phyloP scores from a whole-genome alignment of 2,113 vertebrate genomes.

The Phodopus roborovskii region DNA sequence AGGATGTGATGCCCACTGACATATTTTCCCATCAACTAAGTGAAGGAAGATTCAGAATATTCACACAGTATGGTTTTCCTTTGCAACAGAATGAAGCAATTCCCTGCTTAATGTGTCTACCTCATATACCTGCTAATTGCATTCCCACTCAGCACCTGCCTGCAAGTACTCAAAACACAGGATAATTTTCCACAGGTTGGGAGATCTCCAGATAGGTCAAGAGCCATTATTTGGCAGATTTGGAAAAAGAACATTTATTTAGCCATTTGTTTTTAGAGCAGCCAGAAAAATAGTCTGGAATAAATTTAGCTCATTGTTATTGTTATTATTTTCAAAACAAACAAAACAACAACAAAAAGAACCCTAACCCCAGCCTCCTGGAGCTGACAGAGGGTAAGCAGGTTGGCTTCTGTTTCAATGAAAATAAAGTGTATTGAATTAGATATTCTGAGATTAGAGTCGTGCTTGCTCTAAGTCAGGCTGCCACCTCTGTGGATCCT shows the following conservation, averaged over 20 bases:
- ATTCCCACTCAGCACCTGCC: slow-evolving; percentile 44
- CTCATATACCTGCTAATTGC: background rate
- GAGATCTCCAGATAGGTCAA: slow-evolving; percentile 59
- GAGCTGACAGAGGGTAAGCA: slow-evolving; percentile 48
- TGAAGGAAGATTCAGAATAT: background rate
- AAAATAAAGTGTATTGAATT: slow-evolving; percentile 72
- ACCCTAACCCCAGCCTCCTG: slow-evolving; percentile 60
- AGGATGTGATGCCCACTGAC: background rate
- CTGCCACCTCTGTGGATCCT: slow-evolving; percentile 33
- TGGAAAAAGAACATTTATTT: slow-evolving; percentile 69
- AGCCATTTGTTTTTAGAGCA: slow-evolving; percentile 69
- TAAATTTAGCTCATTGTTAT: slow-evolving; percentile 73
- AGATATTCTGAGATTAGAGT: slow-evolving; percentile 53
- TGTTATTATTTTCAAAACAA: slow-evolving; percentile 75
- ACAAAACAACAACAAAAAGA: background rate
- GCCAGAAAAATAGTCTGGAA: slow-evolving; percentile 76
- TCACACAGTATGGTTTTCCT: slow-evolving; percentile 14
- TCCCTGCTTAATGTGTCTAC: background rate
- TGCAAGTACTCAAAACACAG: slow-evolving; percentile 29
- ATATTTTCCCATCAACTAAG: slow-evolving; percentile 19
- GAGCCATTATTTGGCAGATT: slow-evolving; percentile 69
- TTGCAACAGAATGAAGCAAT: slow-evolving; percentile 12
- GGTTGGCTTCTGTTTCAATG: slow-evolving; percentile 62
- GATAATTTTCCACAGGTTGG: slow-evolving; percentile 65
- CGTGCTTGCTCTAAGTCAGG: slow-evolving; percentile 47